Percentiles rank a stretch among this genome's conserved stretches.
phyloP scores from a whole-genome alignment of 1,140 invertebrate species.

The Callitettix versicolor region DNA sequence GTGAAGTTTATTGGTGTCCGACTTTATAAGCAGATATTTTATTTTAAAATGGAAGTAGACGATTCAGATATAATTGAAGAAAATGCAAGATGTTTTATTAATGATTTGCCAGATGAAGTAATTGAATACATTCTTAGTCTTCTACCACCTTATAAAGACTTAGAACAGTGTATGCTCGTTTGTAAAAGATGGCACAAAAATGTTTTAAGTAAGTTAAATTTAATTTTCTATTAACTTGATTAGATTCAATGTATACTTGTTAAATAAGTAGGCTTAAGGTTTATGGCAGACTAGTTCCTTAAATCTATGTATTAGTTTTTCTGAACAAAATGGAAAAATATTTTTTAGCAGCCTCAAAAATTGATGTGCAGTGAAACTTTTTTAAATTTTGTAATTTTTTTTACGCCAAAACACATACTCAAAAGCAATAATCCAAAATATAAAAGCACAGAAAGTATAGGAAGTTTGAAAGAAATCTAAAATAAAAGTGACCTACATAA shows the following conservation, averaged over 20 bases:
- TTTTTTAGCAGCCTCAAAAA: not conserved
- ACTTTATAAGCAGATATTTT: no score
- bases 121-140: slow-evolving; percentile 83
- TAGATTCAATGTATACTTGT: not conserved
- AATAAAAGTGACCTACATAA: no score
- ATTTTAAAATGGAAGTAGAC: no score
- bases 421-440: no score
- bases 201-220: slow-evolving; percentile 57
- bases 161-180: slow-evolving; percentile 73
- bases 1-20: no score
- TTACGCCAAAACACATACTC: no score
- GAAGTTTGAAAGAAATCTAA: no score
- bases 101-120: slow-evolving; percentile 80
- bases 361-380: not conserved
- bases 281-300: not conserved
- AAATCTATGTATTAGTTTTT: not conserved
- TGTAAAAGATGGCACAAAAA: slow-evolving; percentile 73
- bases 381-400: not conserved
- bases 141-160: slow-evolving; percentile 80
- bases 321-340: not conserved
- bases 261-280: not conserved
- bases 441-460: no score
- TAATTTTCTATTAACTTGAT: not conserved
- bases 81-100: slow-evolving; percentile 31
- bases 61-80: no score